Evolutionary conservation across 2,888 invertebrate genomes (phyloP), one percentile per base, ranked within the genome.

Genomic region (Drosophila silvestris): DNA sequence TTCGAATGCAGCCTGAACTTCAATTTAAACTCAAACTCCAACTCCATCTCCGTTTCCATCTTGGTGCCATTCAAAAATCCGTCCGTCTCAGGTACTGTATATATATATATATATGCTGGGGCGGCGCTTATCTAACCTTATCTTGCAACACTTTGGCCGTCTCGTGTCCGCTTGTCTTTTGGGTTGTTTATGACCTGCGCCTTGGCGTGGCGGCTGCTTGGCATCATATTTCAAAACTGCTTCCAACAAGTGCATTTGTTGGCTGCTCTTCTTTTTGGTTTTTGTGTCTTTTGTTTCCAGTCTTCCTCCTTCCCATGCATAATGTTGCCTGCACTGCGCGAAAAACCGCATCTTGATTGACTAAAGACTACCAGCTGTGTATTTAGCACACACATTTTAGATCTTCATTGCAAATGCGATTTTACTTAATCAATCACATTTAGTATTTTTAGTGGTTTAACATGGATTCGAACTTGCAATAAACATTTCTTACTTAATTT

Each of bases 41-140:
- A 51, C 44, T 58, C 41, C 57, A 56, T 14, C 56, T 61, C 37
- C 53, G 35, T 19, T 7, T 39, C 50, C 64, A 52, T 44, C 53
- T 50, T 14, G 39, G 10, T 52, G 53, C 44, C 60, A 75, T 69
- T 69, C 62, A 69, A 50, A 52, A 75, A 37, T 65, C 33, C n/a
- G 26, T 58, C 44, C n/a, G 33, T 52, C 51, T 66, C 80, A 82
- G 79, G 79, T 81, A 81, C 41, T 41, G n/a, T 14, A 12, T 53
- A 10, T 16, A 26, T 30, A 26, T 30, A 16, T 35, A 37, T 37
- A 12, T 35, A 5, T 66, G 58, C 41, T 50, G 35, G 30, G 59
- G 60, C 79, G 90, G 82, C 81, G 85, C 85, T 85, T 85, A 85
- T 85, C 85, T 85, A 89, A 89, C 88, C 88, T 89, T 89, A 85